Base-by-base conservation (phyloP, 2,888 invertebrate species). In the Acrobasis suavella region DNA sequence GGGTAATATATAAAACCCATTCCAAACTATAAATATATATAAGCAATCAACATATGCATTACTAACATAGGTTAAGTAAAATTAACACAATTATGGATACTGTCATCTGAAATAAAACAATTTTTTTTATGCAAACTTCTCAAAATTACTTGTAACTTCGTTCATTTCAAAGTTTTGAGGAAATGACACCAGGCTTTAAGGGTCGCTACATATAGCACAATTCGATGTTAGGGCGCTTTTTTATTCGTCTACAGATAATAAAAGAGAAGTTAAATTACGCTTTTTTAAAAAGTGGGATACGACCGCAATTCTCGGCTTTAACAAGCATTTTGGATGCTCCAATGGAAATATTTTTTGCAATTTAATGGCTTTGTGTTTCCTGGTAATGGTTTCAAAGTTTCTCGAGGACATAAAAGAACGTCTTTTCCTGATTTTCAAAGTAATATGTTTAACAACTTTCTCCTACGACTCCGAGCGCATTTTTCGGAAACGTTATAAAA, bases 181-280 rank as follows among this genome's bases (percentile, higher is more conserved):
- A 37, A 54, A 38, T 54, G 54, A 38, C 52, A 32, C 32, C 16
- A 17, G 32, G 32, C 14, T 52, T 52, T 32, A 52, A 32, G 32
- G 49, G 10, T 10, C 51, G 7, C 32, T 32, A 52, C 52, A 52
- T 52, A 17, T 32, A 14, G n/a, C 32, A 22, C 56, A 56, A 56
- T 46, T 22, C 42, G 56, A 42, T 22, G 56, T 56, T 56, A 12
- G 56, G 42, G 5, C 17, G n/a, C n/a, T n/a, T 56, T 56, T 56
- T 56, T 56, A 56, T 56, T 56, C 38, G 10, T 56, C 39, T 17
- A 38, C 55, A 42, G 56, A 56, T 42, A 56, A 56, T 56, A 56
- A 56, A 56, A 56, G 42, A 39, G 42, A 56, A 56, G 56, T 56
- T 56, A 46, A 56, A 56, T 56, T 56, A n/a, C 42, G 22, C 46